Evolutionary conservation across 2,797 vertebrate species (phyloP).

Genomic region (Myotis vivesi): DNA sequence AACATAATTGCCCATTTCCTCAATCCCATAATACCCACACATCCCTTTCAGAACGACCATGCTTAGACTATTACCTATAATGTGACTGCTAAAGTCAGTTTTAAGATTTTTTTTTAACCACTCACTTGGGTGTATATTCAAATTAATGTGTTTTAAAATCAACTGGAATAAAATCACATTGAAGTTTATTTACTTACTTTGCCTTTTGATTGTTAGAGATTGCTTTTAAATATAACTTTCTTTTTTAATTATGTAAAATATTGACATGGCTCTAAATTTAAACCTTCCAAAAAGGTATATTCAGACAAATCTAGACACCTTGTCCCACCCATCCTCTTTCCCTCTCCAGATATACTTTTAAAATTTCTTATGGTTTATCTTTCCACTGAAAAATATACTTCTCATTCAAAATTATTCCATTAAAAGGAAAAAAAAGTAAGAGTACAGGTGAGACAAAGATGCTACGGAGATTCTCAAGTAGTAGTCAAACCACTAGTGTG

Average conservation of each 20-base stretch:
- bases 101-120: neutral
- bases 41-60: neutral
- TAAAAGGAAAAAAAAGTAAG: neutral
- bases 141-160: neutral
- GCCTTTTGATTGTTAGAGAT: conserved; percentile 4
- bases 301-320: neutral
- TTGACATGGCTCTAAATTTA: neutral
- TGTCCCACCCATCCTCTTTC: too few species aligned
- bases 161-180: neutral
- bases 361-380: neutral
- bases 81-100: neutral
- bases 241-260: too few species aligned
- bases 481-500: neutral
- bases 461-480: neutral
- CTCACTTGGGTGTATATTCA: neutral
- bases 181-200: neutral
- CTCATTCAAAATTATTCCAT: neutral
- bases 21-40: too few species aligned
- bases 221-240: conserved; percentile 21
- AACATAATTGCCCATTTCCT: neutral
- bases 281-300: neutral
- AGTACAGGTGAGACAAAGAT: neutral
- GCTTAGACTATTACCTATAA: neutral
- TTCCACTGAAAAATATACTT: neutral
- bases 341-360: neutral